These are phyloP conservation scores for Carettochelys insculpta DNA, from an alignment of 2,113 vertebrate genomes.

Conservation along the genomic window DNA sequence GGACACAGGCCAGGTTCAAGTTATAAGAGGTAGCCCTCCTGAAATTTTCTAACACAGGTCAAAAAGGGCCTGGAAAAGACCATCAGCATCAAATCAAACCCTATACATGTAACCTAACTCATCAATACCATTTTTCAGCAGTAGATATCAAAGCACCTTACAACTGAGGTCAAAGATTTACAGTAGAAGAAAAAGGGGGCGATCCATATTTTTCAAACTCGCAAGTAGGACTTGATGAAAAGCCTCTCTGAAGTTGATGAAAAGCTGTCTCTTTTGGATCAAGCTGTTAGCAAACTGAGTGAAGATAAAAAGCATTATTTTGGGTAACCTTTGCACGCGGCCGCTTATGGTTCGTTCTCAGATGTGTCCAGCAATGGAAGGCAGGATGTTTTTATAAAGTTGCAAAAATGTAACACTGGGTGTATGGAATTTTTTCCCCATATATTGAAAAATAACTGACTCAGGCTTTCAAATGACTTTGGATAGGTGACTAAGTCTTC, in stretches of 20 bases:
- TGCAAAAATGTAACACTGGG: rapidly evolving
- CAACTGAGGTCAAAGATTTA: not conserved
- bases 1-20: rapidly evolving
- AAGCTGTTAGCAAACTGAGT: not conserved
- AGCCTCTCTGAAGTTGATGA: not conserved
- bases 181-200: not conserved
- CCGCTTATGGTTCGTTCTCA: not conserved
- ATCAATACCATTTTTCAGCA: not conserved
- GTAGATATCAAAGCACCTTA: no score
- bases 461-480: rapidly evolving
- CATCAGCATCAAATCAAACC: rapidly evolving
- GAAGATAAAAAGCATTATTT: not conserved
- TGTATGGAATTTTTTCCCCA: not conserved
- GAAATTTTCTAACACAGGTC: not conserved
- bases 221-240: not conserved
- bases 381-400: not conserved
- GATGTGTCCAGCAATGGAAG: rapidly evolving
- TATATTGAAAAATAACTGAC: rapidly evolving
- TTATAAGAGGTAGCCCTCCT: no score
- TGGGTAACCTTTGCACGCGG: not conserved
- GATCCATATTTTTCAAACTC: not conserved
- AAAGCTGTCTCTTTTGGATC: not conserved
- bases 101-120: not conserved
- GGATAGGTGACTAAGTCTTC: not conserved
- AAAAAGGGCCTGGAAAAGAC: rapidly evolving